phyloP scores from a whole-genome alignment of 2,113 vertebrate species.

The Symphodus melops region DNA sequence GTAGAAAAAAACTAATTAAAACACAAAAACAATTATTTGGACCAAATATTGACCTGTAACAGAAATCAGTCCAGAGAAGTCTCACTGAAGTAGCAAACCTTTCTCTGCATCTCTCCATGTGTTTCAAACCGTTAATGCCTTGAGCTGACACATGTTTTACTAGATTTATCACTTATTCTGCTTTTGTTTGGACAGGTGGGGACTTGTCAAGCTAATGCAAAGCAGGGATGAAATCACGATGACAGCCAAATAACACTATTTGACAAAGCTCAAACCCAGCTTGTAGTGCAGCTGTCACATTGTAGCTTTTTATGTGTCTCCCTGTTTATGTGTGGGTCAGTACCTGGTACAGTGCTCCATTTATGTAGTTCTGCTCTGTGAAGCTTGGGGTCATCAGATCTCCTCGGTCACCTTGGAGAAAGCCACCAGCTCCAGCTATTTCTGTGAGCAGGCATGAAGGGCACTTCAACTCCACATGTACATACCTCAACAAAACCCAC shows the following conservation, averaged over 20 bases:
- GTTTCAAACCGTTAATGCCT: too few species aligned
- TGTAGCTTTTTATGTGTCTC: background rate
- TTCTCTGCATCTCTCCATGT: too few species aligned
- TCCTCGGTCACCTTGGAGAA: conserved; percentile 81
- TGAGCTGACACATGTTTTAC: conserved; percentile 9
- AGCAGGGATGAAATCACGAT: conserved; percentile 45
- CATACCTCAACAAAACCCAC: conserved; percentile 52
- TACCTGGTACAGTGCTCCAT: conserved; percentile 81
- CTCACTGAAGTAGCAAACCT: too few species aligned
- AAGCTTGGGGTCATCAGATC: conserved; percentile 79
- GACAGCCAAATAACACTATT: conserved; percentile 43
- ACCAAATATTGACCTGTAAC: too few species aligned
- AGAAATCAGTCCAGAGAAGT: too few species aligned
- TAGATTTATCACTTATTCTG: conserved; percentile 31
- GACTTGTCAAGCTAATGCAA: conserved; percentile 29
- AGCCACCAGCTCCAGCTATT: conserved; percentile 81
- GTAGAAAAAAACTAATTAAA: background rate
- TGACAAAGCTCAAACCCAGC: conserved; percentile 38
- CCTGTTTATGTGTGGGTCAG: conserved; percentile 2
- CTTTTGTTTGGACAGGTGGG: conserved; percentile 47
- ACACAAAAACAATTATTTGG: too few species aligned
- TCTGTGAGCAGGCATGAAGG: conserved; percentile 69
- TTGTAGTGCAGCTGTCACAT: conserved; percentile 4
- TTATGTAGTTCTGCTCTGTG: conserved; percentile 73
- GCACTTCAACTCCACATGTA: conserved; percentile 62